Conservation (phyloP, 2,797 vertebrate species). For the Chiloscyllium punctatum region DNA sequence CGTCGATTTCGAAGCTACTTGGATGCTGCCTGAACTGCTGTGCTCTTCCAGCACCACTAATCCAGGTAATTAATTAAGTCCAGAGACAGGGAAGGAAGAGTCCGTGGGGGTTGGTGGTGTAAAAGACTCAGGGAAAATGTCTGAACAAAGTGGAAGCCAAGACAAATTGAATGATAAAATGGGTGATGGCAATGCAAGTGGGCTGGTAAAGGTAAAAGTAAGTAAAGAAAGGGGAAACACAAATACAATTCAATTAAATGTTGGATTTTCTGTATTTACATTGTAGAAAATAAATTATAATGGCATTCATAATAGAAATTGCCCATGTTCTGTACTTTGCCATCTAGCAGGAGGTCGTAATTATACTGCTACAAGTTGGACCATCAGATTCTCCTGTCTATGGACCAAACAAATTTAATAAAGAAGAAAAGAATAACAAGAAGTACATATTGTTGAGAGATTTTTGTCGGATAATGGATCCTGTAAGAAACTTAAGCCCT, state of each 20-base stretch:
- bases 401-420: background rate
- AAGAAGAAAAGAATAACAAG: background rate
- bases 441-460: background rate
- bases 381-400: background rate
- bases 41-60: too few species aligned
- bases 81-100: background rate
- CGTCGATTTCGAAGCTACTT: too few species aligned
- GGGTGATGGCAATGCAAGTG: background rate
- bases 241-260: background rate
- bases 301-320: background rate
- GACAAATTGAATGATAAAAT: background rate
- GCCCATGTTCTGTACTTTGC: background rate
- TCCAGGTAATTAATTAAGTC: background rate
- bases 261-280: background rate
- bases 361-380: background rate
- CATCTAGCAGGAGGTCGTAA: background rate
- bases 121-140: background rate
- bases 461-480: background rate
- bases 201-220: background rate
- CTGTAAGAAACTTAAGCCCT: background rate
- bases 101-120: too few species aligned
- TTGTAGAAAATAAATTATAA: too few species aligned
- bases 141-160: background rate
- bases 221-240: background rate
- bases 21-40: too few species aligned